These are phyloP conservation scores for Conus betulinus DNA, from an alignment of 1,140 invertebrate genomes.

Conservation along the genomic window DNA sequence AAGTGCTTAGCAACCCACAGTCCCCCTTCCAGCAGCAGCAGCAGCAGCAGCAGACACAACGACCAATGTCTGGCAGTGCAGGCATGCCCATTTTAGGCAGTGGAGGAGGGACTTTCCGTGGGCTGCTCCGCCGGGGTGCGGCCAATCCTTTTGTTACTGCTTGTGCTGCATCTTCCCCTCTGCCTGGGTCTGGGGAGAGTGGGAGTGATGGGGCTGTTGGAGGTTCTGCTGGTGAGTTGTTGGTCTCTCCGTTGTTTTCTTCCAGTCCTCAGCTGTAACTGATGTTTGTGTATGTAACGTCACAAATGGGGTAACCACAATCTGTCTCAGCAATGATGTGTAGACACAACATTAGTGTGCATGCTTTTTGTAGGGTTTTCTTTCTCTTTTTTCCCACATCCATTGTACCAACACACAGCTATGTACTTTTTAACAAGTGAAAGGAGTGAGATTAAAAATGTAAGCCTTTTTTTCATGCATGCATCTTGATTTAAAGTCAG, in stretches of 20 bases:
- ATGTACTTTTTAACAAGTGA: too few species aligned
- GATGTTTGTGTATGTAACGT: too few species aligned
- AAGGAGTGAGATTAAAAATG: too few species aligned
- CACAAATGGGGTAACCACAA: too few species aligned
- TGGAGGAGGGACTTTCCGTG: background rate
- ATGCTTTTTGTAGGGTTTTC: too few species aligned
- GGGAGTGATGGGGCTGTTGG: background rate
- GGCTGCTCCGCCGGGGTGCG: background rate
- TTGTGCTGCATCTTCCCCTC: background rate
- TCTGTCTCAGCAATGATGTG: too few species aligned
- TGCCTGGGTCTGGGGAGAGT: background rate
- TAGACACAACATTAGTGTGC: too few species aligned
- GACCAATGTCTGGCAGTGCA: background rate
- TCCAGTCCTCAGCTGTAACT: too few species aligned
- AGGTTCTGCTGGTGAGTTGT: background rate
- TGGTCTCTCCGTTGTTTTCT: background rate
- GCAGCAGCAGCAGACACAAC: constrained; percentile 26
- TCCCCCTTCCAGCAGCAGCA: constrained; percentile 14
- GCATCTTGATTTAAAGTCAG: too few species aligned
- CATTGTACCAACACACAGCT: too few species aligned
- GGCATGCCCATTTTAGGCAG: constrained; percentile 10
- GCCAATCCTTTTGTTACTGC: background rate
- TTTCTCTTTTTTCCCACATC: too few species aligned
- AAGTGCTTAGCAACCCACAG: background rate
- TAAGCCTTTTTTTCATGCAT: too few species aligned